Base-by-base conservation (phyloP, 2,113 vertebrate species). In the Lonchura striata region DNA sequence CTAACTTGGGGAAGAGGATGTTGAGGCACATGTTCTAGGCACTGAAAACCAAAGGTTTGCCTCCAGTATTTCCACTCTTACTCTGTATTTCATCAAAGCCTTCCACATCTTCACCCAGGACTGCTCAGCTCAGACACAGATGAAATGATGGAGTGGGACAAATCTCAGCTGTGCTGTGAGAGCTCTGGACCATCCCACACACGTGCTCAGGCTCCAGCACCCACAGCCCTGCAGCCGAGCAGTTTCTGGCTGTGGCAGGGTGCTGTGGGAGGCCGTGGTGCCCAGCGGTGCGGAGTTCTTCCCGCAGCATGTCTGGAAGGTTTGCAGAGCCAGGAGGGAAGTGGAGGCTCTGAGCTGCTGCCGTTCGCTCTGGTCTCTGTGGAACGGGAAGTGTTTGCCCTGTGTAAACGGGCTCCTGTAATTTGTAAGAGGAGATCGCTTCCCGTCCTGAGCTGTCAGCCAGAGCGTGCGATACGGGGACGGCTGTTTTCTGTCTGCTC, bases 401-500 rank as follows among this genome's bases (percentile, higher is more conserved):
- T 27, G 49, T 82, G 81, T 59, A 54, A 86, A 81, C 0, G 8
- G 35, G 70, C 86, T 78, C 77, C 92, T 89, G 93, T 89, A n/a
- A 52, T 91, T 59, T 71, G 81, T 75, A 74, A 91, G 86, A 91
- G 68, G 96, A 92, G 92, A 86, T 92, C 3, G 0, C 76, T 94
- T 82, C 83, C 86, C 15, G 1, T 53, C 68, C 80, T 0, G 66
- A 88, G 93, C 94, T 95, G 86, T 83, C 82, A 85, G 53, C 91
- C 24, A 68, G 31, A 64, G 59, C 12, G 5, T 10, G 30, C 61
- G 9, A 28, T 68, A 35, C 19, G 0, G 24, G 86, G 24, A 44
- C 17, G 75, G 75, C 88, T 92, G 75, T 66, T 76, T 90, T 88
- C 82, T 93, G 4, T 66, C 94, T 72, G 91, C 75, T 83, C n/a